These are phyloP conservation scores for Gracilinanus agilis DNA, from an alignment of 2,113 vertebrate genomes.

Conservation along the genomic window DNA sequence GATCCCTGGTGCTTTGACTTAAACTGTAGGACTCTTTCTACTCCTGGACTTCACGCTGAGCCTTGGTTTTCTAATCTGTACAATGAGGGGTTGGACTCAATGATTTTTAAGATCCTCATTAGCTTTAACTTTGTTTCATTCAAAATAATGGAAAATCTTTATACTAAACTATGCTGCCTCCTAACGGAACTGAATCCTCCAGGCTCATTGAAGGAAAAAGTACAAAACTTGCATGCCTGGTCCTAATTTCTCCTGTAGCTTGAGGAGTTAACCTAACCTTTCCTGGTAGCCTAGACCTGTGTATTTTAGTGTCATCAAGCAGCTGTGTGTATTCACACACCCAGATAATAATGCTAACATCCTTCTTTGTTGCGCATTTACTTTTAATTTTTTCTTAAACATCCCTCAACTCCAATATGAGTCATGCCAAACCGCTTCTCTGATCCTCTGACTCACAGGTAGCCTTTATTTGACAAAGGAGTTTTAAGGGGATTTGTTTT, in stretches of 20 bases:
- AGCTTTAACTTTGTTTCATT: not conserved
- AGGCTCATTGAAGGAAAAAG: not conserved
- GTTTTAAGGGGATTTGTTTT: conserved; percentile 16
- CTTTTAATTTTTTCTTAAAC: not conserved
- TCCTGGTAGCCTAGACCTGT: not conserved
- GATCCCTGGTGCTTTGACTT: not conserved
- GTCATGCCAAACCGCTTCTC: not conserved
- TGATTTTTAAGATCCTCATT: not conserved
- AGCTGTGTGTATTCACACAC: not conserved
- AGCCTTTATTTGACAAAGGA: not conserved
- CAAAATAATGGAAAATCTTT: not conserved
- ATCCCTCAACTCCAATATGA: conserved; percentile 6
- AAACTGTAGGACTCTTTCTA: not conserved
- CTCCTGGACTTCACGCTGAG: not conserved
- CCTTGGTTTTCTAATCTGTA: not conserved
- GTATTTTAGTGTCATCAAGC: not conserved
- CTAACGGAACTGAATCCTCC: not conserved
- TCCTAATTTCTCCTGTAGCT: not conserved
- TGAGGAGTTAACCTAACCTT: not conserved
- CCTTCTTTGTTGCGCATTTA: not conserved
- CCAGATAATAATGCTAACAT: not conserved
- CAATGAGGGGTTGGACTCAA: not conserved
- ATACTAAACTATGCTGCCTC: conserved; percentile 12
- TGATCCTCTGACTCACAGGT: conserved; percentile 24
- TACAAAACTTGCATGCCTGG: not conserved